Base-by-base conservation (phyloP, 2,797 vertebrate genomes). In the Heterohyrax brucei region DNA sequence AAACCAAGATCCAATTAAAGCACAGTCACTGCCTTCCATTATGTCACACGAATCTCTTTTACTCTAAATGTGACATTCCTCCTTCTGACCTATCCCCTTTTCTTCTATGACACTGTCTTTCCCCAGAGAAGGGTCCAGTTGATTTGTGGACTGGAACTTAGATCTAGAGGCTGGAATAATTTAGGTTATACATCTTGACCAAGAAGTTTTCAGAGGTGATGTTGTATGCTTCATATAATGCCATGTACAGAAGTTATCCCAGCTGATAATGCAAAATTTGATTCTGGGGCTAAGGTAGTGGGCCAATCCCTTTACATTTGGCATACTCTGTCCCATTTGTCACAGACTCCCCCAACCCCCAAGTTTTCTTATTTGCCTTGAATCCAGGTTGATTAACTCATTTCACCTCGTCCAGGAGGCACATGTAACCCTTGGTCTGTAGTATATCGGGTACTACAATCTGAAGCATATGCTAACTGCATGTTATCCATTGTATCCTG, bases 141-240 rank as follows among this genome's bases (percentile, higher is more conserved):
- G 39, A 90, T 46, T 75, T 73, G 4, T 75, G 30, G 62, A 77
- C 21, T 86, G 75, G 21, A 61, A 66, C 89, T 84, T 22, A 56
- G 46, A 92, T 24, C 46, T 83, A 81, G 92, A 85, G 39, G 0
- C 48, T 79, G 78, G n/a, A 92, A 64, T 78, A 66, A 92, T 26
- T 93, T 28, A 85, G 10, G 18, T 86, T 80, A 94, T 95, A 84
- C 50, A 89, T 61, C 56, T 85, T n/a, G 53, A 33, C 12, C 12
- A 72, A 95, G 94, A 53, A 7, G 62, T 50, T 83, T 80, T 87
- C 48, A 64, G 88, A 90, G 26, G 18, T 86, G 30, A 93, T n/a
- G 4, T 3, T 4, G 5, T 14, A 39, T 10, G 81, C 30, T 95
- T 82, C 10, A 30, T 18, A n/a, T 73, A 64, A 61, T 8, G 21